Percentiles rank a stretch among this genome's conserved stretches.
These are phyloP conservation scores for Syngnathus scovelli DNA, from an alignment of 2,113 vertebrate genomes.

Conservation along the genomic window DNA sequence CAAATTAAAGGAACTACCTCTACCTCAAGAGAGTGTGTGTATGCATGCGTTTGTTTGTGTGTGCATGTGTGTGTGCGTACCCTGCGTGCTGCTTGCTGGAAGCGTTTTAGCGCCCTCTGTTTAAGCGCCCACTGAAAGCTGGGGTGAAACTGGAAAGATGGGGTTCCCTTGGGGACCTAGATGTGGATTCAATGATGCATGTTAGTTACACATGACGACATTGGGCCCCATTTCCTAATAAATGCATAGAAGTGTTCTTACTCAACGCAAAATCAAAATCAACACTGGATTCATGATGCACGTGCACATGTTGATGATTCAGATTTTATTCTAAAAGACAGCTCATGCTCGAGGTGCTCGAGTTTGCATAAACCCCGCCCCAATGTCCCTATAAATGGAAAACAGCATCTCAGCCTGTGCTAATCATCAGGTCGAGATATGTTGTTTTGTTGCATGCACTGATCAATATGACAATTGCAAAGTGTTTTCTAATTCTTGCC, in stretches of 20 bases:
- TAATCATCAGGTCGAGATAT: too few relatives aligned
- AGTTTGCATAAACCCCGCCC: too few relatives aligned
- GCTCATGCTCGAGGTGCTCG: not conserved
- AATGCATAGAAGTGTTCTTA: too few relatives aligned
- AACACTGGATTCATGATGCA: not conserved
- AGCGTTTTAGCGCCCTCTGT: conserved; percentile 67
- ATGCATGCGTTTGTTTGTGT: not conserved
- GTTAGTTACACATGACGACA: not conserved
- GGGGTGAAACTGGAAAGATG: conserved; percentile 71
- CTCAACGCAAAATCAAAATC: not conserved
- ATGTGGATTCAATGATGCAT: conserved; percentile 13
- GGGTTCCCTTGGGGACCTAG: conserved; percentile 58
- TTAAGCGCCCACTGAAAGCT: conserved; percentile 72
- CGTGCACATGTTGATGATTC: not conserved
- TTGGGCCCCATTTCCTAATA: too few relatives aligned
- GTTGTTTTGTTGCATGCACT: too few relatives aligned
- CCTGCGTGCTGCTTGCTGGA: conserved; percentile 84
- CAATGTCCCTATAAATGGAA: too few relatives aligned
- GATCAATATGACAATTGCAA: too few relatives aligned
- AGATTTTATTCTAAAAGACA: not conserved
- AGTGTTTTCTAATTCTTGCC: too few relatives aligned
- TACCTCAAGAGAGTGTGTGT: not conserved
- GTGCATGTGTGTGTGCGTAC: conserved; percentile 58
- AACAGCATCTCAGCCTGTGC: too few relatives aligned
- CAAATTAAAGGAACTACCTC: not conserved